phyloP scores from a whole-genome alignment of 2,113 vertebrate species.

The Cygnus buccinator region DNA sequence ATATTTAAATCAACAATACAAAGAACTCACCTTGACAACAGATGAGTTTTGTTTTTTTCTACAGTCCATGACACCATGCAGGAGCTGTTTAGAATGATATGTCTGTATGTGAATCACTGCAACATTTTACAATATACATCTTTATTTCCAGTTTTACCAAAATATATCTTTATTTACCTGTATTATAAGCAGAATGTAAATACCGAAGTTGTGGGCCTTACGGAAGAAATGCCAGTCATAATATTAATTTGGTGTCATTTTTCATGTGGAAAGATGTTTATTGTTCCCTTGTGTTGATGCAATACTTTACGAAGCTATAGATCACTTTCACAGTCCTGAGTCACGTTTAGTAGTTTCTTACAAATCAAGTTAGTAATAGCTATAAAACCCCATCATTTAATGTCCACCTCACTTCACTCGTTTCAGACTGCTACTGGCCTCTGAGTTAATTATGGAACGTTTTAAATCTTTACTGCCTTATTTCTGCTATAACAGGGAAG shows the following conservation, averaged over 20 bases:
- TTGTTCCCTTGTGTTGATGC: constrained; percentile 22
- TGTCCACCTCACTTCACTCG: constrained; percentile 2
- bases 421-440: neutral
- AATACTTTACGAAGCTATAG: constrained; percentile 51
- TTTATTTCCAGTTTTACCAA: neutral
- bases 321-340: constrained; percentile 57
- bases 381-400: constrained; percentile 17
- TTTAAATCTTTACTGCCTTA: neutral
- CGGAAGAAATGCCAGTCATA: neutral
- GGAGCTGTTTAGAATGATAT: neutral
- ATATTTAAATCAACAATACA: neutral
- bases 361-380: constrained; percentile 20
- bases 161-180: neutral
- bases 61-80: neutral
- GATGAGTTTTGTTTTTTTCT: neutral
- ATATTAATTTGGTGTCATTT: constrained; percentile 36
- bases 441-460: neutral
- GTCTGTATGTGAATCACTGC: neutral
- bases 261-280: constrained; percentile 44
- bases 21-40: neutral
- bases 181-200: neutral
- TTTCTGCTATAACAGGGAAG: neutral
- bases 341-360: constrained; percentile 31
- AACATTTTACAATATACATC: neutral
- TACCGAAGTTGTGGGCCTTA: neutral